Evolutionary conservation across 2,797 vertebrate genomes (phyloP).

Genomic region (Garrulus glandarius): DNA sequence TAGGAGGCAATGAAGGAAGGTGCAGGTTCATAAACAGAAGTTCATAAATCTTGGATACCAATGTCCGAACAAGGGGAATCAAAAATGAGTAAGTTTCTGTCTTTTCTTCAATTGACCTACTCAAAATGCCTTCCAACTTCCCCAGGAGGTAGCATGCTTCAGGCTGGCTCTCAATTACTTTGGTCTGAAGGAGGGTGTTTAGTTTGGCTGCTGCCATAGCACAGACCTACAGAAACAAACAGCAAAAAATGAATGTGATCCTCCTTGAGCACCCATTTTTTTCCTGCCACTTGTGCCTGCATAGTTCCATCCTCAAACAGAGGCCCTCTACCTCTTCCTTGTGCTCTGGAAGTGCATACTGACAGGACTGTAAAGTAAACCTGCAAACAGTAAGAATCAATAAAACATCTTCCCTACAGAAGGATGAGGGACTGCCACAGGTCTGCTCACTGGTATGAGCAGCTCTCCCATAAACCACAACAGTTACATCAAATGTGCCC

Average conservation of each 20-base stretch:
- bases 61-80: constrained; percentile 91
- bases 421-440: neutral
- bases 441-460: neutral
- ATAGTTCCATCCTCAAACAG: neutral
- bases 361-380: neutral
- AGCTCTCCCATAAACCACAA: neutral
- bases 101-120: constrained; percentile 84
- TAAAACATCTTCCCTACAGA: neutral
- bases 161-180: constrained; percentile 89
- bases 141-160: constrained; percentile 95
- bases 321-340: neutral
- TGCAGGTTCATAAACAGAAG: constrained; percentile 97
- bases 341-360: neutral
- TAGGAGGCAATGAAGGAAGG: constrained; percentile 90
- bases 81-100: constrained; percentile 90
- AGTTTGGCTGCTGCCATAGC: constrained; percentile 95
- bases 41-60: constrained; percentile 92
- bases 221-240: constrained; percentile 81
- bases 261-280: neutral
- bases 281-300: neutral
- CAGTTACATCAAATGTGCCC: neutral
- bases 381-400: neutral
- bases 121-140: constrained; percentile 89
- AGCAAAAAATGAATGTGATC: neutral
- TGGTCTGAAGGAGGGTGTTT: constrained; percentile 94